These are phyloP conservation scores for Eumeta japonica DNA, from an alignment of 1,140 invertebrate genomes.

Conservation along the genomic window DNA sequence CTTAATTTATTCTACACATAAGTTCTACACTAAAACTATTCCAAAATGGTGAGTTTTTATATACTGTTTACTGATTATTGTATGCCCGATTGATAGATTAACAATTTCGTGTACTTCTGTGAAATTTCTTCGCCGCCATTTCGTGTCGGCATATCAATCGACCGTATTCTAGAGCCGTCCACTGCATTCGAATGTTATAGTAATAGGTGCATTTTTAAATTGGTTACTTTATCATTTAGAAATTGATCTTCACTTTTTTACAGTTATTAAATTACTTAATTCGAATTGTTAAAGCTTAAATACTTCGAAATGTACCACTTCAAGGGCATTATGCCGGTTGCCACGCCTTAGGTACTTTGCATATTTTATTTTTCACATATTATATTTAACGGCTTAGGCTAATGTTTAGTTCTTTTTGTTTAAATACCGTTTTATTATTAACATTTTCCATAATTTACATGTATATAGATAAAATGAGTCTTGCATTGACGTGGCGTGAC, in stretches of 20 bases:
- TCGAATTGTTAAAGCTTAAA: not conserved
- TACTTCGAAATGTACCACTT: constrained; percentile 4
- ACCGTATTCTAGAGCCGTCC: constrained; percentile 15
- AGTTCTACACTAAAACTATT: constrained; percentile 45
- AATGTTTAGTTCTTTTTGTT: not conserved
- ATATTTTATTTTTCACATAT: not conserved
- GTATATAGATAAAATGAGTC: not conserved
- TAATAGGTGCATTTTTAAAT: constrained; percentile 10
- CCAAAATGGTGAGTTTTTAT: constrained; percentile 45
- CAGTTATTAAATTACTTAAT: not conserved
- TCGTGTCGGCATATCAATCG: constrained; percentile 26
- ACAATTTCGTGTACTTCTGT: too few species aligned
- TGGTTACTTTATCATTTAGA: not conserved
- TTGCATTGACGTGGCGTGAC: constrained; percentile 26
- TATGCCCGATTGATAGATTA: constrained; percentile 1
- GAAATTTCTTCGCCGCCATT: constrained; percentile 33
- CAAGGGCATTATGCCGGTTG: constrained; percentile 12
- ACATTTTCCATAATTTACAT: not conserved
- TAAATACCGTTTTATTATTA: not conserved
- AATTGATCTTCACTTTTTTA: not conserved
- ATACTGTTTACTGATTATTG: constrained; percentile 7
- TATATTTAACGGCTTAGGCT: too few species aligned
- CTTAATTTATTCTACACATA: constrained; percentile 44
- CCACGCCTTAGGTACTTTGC: constrained; percentile 8
- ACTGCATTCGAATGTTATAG: constrained; percentile 16